Evolutionary conservation across 1,140 invertebrate genomes (phyloP).

Genomic region (Lineus longissimus): DNA sequence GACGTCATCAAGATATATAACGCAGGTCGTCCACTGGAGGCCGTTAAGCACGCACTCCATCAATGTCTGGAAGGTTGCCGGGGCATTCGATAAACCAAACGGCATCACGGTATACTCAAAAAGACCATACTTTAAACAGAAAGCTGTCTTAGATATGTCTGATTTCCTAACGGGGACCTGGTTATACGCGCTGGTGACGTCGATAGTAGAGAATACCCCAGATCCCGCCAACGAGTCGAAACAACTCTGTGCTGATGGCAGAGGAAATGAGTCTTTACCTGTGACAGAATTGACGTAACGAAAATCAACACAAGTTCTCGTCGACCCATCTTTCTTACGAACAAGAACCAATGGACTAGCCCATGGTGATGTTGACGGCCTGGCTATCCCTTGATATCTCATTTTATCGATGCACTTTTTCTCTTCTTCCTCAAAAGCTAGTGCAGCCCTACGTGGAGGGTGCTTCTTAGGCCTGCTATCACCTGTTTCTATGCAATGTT

Average conservation of each 20-base stretch:
- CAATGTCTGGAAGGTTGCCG: slow-evolving; percentile 14
- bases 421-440: not conserved
- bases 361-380: slow-evolving; percentile 9
- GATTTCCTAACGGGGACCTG: slow-evolving; percentile 39
- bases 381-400: slow-evolving; percentile 3
- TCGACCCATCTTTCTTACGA: not conserved
- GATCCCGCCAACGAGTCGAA: slow-evolving; percentile 41
- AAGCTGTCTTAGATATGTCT: slow-evolving; percentile 29
- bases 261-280: slow-evolving; percentile 54
- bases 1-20: slow-evolving; percentile 23
- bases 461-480: slow-evolving; percentile 11
- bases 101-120: slow-evolving; percentile 19
- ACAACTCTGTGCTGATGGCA: slow-evolving; percentile 54
- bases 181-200: slow-evolving; percentile 37
- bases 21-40: slow-evolving; percentile 11
- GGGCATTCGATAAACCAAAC: slow-evolving; percentile 22
- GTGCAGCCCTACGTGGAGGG: not conserved
- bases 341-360: slow-evolving; percentile 6
- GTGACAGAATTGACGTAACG: slow-evolving; percentile 51
- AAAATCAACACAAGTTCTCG: slow-evolving; percentile 53
- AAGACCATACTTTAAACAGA: slow-evolving; percentile 12
- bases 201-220: slow-evolving; percentile 50
- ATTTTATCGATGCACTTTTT: not conserved
- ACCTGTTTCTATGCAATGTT: slow-evolving; percentile 11
- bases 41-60: slow-evolving; percentile 14